Evolutionary conservation across 2,888 invertebrate genomes (phyloP).

Genomic region (Ornithoptera alexandrae): DNA sequence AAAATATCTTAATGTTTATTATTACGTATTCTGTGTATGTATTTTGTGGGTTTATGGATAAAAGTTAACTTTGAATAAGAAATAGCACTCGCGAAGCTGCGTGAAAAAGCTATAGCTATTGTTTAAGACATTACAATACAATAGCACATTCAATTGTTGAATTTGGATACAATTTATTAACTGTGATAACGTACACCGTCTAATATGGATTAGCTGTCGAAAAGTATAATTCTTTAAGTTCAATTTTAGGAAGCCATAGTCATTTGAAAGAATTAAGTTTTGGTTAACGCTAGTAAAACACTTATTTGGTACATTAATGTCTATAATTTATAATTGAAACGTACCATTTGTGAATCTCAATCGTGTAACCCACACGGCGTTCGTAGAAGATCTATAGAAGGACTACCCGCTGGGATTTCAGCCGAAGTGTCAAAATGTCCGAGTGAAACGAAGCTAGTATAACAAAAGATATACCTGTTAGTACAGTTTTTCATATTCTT

Average conservation of each 20-base stretch:
- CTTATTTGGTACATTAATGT: constrained; percentile 26
- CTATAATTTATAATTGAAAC: constrained; percentile 56
- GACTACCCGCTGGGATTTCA: constrained; percentile 72
- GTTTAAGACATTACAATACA: constrained; percentile 23
- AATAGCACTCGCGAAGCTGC: not conserved
- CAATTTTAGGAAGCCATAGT: constrained; percentile 10
- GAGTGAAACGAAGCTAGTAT: constrained; percentile 60
- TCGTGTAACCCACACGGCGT: constrained; percentile 65
- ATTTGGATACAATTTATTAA: constrained; percentile 19
- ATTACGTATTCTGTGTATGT: not conserved
- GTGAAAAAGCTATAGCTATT: constrained; percentile 1
- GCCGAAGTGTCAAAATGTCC: constrained; percentile 77
- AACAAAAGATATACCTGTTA: constrained; percentile 37
- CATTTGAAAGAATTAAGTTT: constrained; percentile 5
- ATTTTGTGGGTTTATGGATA: not conserved
- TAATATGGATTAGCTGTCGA: not conserved
- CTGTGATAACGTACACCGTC: not conserved
- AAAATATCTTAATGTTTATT: too few species aligned
- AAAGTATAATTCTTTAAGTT: constrained; percentile 11
- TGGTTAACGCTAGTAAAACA: constrained; percentile 31
- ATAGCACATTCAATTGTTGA: constrained; percentile 30
- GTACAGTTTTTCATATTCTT: constrained; percentile 21
- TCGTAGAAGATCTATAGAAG: constrained; percentile 68
- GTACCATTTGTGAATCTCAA: constrained; percentile 60
- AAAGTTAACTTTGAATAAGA: not conserved